Base-by-base conservation (phyloP, 2,113 vertebrate genomes). In the Nycticebus coucang region DNA sequence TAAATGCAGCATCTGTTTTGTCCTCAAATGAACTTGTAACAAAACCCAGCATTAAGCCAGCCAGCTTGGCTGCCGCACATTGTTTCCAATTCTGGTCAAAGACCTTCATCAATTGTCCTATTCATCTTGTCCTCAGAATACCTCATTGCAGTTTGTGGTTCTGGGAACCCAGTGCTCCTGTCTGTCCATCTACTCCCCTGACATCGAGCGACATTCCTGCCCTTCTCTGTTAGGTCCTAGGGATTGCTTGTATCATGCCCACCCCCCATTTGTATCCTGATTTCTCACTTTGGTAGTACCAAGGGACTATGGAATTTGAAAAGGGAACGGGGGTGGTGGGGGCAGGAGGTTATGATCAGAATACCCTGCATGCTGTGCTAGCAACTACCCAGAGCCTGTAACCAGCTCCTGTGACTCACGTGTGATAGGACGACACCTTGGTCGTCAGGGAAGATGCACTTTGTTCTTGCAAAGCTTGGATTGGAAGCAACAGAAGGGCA, bases 11-110 rank as follows among this genome's bases (percentile, higher is more conserved):
- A 2, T 41, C 41, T 77, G 57, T 35, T 66, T 87, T 90, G 85
- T 97, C 96, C 95, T 92, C 71, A 50, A 1, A 83, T 91, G 89
- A 97, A 90, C 87, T 83, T 35, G 26, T 33, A 45, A 62, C n/a
- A 45, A 60, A 93, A 86, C 19, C 28, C 41, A 59, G n/a, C 74
- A 4, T 66, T 7, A 0, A 1, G 24, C 77, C 72, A 68, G 66
- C 28, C 35, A 10, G 1, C 33, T 85, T 91, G 93, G 91, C 68
- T 12, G 78, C 37, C 1, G 0, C 22, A 13, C 10, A 0, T 12
- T 1, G 26, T 92, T 88, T 50, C 74, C 74, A 55, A 30, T 37
- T 59, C 87, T 86, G 87, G 81, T 74, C 87, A 50, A 85, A 93
- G 89, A 69, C 41, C 78, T 88, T 89, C 62, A 26, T 24, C 0